Base-by-base conservation (phyloP, 2,797 vertebrate genomes). In the Centropyge bicolor region DNA sequence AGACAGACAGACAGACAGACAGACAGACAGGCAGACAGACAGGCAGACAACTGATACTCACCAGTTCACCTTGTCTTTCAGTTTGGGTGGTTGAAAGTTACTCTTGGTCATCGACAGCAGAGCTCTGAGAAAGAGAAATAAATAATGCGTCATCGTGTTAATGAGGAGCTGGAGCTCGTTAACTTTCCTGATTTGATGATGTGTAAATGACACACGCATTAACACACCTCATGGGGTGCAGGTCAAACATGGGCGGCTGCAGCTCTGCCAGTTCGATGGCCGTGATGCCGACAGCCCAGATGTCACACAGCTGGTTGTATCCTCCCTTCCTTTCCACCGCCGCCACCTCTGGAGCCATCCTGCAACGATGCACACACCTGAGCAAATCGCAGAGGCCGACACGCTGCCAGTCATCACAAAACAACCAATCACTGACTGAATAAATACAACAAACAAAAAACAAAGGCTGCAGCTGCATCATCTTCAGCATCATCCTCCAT, bases 311-410 rank as follows among this genome's bases (percentile, higher is more conserved):
- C 9, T 97, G 97, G 80, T 97, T 97, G 86, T 97, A 97, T 1
- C 97, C 97, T n/a, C 97, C 97, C 91, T 97, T 97, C 87, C 96
- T 95, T 89, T 97, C 97, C 41, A 97, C 97, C 4, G 97, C 97
- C 8, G 97, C 97, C 2, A 97, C 97, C 89, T 97, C 97, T 9
- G 67, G 67, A 22, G 67, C 67, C 67, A 70, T 70, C 67, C 67
- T 70, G 20, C 19, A 46, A 57, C 24, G 16, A 36, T 8, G 35
- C 68, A 69, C 52, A 35, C 52, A 6, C 24, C 27, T 59, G 11
- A 48, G 20, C 67, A 40, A 70, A 22, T 48, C 5, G 7, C 31
- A 59, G 43, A 36, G 27, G 3, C 31, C 5, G 8, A 48, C 6
- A 17, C 1, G 1, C 54, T n/a, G 17, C 24, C 38, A 14, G 9